Conservation (phyloP, 2,888 invertebrate genomes). For the Trimorus sp. region DNA sequence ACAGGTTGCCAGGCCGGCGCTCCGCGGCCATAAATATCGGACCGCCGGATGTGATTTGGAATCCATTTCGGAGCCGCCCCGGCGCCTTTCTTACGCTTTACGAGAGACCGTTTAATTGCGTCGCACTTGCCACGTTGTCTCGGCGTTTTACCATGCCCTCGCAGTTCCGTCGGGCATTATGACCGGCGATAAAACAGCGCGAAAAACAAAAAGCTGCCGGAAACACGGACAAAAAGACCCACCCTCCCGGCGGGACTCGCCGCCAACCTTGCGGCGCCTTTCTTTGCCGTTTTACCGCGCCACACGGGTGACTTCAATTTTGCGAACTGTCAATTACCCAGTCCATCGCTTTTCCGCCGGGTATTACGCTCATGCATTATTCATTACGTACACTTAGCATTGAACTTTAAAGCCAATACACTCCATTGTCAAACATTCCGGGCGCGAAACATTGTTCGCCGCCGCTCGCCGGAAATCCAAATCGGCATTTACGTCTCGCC, state of each 20-base stretch:
- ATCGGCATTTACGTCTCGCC: too few species aligned
- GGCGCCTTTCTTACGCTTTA: constrained; percentile 24
- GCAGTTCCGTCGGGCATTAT: constrained; percentile 12
- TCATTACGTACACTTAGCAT: constrained; percentile 59
- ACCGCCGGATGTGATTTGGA: constrained; percentile 46
- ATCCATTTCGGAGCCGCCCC: constrained; percentile 34
- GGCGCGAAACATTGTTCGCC: too few species aligned
- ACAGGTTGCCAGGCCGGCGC: constrained; percentile 33
- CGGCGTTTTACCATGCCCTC: constrained; percentile 24
- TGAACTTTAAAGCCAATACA: constrained; percentile 59
- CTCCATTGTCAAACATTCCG: constrained; percentile 39
- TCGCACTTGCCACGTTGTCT: constrained; percentile 9
- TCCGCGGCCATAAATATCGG: constrained; percentile 45
- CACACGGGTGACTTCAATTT: constrained; percentile 36
- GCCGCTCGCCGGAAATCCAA: too few species aligned
- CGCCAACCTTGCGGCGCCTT: neutral
- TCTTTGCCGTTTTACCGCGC: constrained; percentile 36
- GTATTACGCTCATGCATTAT: constrained; percentile 54
- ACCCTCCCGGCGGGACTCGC: too few species aligned
- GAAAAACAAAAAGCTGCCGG: neutral
- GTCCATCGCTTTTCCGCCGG: constrained; percentile 53
- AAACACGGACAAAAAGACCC: too few species aligned
- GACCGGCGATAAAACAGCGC: constrained; percentile 26
- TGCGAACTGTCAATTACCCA: constrained; percentile 57
- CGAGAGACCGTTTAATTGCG: constrained; percentile 25